Evolutionary conservation across 2,113 vertebrate genomes (phyloP), one percentile per base, ranked within the genome.

Genomic region (Eulacestoma nigropectus): DNA sequence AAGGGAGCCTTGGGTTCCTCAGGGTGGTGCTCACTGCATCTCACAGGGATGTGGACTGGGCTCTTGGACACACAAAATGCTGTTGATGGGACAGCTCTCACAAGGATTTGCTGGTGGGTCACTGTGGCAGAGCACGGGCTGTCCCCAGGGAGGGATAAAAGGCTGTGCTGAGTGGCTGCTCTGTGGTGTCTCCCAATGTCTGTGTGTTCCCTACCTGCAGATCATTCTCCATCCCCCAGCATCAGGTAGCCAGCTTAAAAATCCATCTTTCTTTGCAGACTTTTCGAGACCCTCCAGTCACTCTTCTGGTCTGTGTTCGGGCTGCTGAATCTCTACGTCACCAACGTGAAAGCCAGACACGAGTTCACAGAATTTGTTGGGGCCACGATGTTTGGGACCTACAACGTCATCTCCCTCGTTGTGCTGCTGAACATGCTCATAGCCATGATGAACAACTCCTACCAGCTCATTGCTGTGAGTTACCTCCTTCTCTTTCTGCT

Each of bases 391-490:
- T 99, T 99, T 23, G 99, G 99, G 77, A 99, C 99, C 12, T 99
- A 99, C 98, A 99, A 99, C 2, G 98, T 99, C 91, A 99, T 99
- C 98, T 99, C 99, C 16, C 97, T 99, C 74, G 99, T 99, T 65
- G 99, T 99, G 64, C 98, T 99, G 89, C 98, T 99, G 93, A 99
- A 99, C 98, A 99, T 99, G 99, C 98, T 99, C 77, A 99, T 99
- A 67, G 99, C 99, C 96, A 99, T 99, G 99, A 99, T 99, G 99
- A 99, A 99, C 98, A 99, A 99, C 97, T 99, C 99, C 74, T 99
- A 99, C 97, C 99, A 99, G 94, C 99, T 99, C 86, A 99, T 99
- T 67, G 99, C 99, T 1, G 99, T 99, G 96, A 99, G 98, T 98
- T 65, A 19, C 32, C 72, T 33, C 52, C 29, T 77, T 50, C 46